Percentiles rank a stretch among this genome's conserved stretches.
These are phyloP conservation scores for Pocillopora meandrina DNA, from an alignment of 92 coral and sea anemone species.

Conservation along the genomic window DNA sequence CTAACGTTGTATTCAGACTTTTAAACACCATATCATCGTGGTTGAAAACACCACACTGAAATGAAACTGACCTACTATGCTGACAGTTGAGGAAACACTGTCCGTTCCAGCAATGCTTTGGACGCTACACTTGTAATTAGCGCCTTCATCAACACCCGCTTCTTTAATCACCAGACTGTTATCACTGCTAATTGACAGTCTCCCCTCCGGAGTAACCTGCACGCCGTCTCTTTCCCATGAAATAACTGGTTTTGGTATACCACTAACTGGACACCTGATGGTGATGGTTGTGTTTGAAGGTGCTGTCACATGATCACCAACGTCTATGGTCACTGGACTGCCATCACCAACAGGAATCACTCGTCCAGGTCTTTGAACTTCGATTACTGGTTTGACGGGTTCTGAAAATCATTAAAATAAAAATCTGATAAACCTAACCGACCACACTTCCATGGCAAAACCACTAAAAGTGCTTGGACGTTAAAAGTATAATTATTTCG, in stretches of 20 bases:
- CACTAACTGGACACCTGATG: constrained; percentile 62
- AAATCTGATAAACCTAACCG: neutral
- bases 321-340: constrained; percentile 47
- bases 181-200: constrained; percentile 8
- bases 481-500: too few species aligned
- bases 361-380: neutral
- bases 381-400: constrained; percentile 44
- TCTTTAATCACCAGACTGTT: constrained; percentile 43
- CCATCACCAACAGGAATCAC: constrained; percentile 68
- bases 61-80: constrained; percentile 50
- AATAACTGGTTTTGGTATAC: constrained; percentile 54
- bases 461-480: too few species aligned
- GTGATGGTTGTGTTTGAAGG: constrained; percentile 50
- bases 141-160: constrained; percentile 43
- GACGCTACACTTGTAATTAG: constrained; percentile 54
- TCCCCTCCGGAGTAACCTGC: constrained; percentile 1
- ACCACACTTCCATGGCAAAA: neutral
- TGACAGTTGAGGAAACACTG: constrained; percentile 48
- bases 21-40: too few species aligned
- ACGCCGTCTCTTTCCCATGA: constrained; percentile 59
- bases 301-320: constrained; percentile 67
- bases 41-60: neutral
- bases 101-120: constrained; percentile 43
- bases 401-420: constrained; percentile 16
- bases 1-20: too few species aligned